Evolutionary conservation across 2,888 invertebrate genomes (phyloP).

Genomic region (Orthosia cruda): DNA sequence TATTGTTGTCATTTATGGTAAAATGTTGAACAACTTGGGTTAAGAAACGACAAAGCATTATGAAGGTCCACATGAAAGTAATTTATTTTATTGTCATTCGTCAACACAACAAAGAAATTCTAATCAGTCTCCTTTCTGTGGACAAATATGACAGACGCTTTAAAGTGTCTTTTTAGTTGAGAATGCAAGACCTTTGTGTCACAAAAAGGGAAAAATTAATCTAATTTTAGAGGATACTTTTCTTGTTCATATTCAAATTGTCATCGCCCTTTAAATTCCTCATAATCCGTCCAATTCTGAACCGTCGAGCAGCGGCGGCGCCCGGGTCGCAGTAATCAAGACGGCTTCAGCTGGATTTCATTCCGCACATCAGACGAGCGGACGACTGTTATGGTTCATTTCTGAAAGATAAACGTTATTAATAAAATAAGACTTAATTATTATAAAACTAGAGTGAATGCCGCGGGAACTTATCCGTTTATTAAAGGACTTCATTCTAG

Average conservation of each 20-base stretch:
- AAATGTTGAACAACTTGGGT: conserved; percentile 38
- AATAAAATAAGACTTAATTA: conserved; percentile 66
- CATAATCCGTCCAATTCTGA: conserved; percentile 91
- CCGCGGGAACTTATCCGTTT: conserved; percentile 46
- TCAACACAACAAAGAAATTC: conserved; percentile 80
- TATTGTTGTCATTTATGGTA: conserved; percentile 54
- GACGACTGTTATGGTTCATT: conserved; percentile 78
- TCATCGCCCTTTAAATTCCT: conserved; percentile 91
- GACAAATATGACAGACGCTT: conserved; percentile 63
- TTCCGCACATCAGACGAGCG: conserved; percentile 82
- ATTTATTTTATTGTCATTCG: conserved; percentile 72
- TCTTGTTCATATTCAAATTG: conserved; percentile 90
- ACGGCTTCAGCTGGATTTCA: conserved; percentile 90
- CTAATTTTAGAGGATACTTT: conserved; percentile 86
- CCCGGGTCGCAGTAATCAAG: conserved; percentile 89
- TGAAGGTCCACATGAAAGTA: conserved; percentile 61
- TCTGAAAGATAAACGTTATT: conserved; percentile 72
- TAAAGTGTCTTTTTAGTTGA: conserved; percentile 69
- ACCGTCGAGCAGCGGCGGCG: conserved; percentile 84
- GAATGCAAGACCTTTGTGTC: conserved; percentile 65
- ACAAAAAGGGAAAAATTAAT: conserved; percentile 77
- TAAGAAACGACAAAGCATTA: conserved; percentile 52
- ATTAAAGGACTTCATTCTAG: conserved; percentile 57
- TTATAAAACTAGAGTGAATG: conserved; percentile 51
- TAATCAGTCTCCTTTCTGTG: conserved; percentile 74